Evolutionary conservation across 1,140 invertebrate genomes (phyloP).

Genomic region (Euura lappo): DNA sequence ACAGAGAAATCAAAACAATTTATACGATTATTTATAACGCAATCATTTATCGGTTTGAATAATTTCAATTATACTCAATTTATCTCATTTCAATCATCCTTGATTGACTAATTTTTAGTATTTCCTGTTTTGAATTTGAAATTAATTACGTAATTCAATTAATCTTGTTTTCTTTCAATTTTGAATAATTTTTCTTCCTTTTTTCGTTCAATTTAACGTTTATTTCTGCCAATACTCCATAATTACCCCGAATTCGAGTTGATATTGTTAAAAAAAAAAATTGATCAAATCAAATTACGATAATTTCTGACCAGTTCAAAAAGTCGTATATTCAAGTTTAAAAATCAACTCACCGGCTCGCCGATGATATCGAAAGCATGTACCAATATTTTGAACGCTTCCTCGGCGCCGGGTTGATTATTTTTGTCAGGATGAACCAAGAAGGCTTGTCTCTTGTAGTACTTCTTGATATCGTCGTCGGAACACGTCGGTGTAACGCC

Average conservation of each 20-base stretch:
- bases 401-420: slow-evolving; percentile 90
- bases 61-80: not conserved
- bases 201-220: not conserved
- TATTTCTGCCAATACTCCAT: no score
- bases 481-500: slow-evolving; percentile 85
- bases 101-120: not conserved
- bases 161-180: no score
- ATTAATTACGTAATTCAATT: no score
- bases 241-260: not conserved
- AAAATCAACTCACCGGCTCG: slow-evolving; percentile 73
- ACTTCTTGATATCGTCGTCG: slow-evolving; percentile 93
- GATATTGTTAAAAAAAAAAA: not conserved
- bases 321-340: slow-evolving; percentile 16
- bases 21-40: not conserved
- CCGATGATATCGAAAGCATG: slow-evolving; percentile 95
- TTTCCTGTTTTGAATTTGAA: slow-evolving; percentile 7
- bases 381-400: slow-evolving; percentile 94
- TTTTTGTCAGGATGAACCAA: slow-evolving; percentile 96
- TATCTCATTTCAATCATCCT: slow-evolving; percentile 15
- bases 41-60: no score
- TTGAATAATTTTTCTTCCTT: not conserved
- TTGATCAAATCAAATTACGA: not conserved
- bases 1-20: not conserved
- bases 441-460: slow-evolving; percentile 91
- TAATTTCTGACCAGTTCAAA: not conserved